Base-by-base conservation (phyloP, 2,113 vertebrate genomes). In the Alexandromys fortis region DNA sequence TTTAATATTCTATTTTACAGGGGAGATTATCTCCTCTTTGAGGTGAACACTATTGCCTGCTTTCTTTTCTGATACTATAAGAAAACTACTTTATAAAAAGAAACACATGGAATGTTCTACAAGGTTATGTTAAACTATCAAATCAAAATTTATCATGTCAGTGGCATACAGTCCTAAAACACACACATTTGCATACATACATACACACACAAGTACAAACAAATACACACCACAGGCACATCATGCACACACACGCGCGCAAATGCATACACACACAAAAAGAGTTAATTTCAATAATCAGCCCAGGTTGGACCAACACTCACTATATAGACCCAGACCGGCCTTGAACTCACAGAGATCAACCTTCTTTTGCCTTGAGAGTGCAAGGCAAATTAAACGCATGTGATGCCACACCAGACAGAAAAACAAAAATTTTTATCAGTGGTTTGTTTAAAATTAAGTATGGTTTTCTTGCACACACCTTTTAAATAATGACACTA, bases 91-190 rank as follows among this genome's bases (percentile, higher is more conserved):
- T 85, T 49, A 76, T 49, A 52, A 45, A 94, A 94, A 45, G 52
- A 7, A n/a, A 86, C 72, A 21, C n/a, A 45, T 72, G 24, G 90
- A 83, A 96, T 81, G 58, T 76, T 67, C 92, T 75, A 91, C 88
- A 90, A 4, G 21, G 63, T 49, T 90, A 86, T 72, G 17, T 14
- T 73, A 91, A 86, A 89, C 28, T 73, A 61, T 14, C 45, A 65
- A 77, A 88, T 65, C 49, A 17, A 94, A 79, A 61, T 47, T 10
- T 49, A 75, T 55, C 26, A 52, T 63, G 42, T 68, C 38, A 2
- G 90, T 77, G 14, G 8, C 19, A 86, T 75, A 49, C 3, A 82
- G 58, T n/a, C 14, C 21, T 63, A n/a, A 92, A 68, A 79, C 9
- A 30, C 24, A 30, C 19, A 38, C 35, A 72, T 26, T 19, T 4